Conservation (phyloP, 2,888 invertebrate species). For the Agonopterix arenella region DNA sequence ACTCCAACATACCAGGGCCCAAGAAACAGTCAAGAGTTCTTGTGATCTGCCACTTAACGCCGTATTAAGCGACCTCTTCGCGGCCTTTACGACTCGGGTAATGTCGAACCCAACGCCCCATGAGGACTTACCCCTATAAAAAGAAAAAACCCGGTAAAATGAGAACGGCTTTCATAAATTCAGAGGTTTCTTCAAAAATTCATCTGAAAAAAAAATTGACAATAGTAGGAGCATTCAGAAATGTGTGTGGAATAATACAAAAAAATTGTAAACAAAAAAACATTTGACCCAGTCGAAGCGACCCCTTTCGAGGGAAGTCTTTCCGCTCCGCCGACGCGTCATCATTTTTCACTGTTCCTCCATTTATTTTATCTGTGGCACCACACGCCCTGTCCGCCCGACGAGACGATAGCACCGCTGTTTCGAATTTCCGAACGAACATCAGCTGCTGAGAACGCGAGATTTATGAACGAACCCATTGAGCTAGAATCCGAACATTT, state of each 20-base stretch:
- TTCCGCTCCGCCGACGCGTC: slow-evolving; percentile 64
- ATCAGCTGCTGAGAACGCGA: slow-evolving; percentile 70
- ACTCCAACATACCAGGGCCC: not conserved
- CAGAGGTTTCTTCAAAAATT: slow-evolving; percentile 1
- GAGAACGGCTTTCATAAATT: slow-evolving; percentile 1
- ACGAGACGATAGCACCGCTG: slow-evolving; percentile 49
- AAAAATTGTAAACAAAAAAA: slow-evolving; percentile 18
- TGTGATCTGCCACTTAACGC: slow-evolving; percentile 41
- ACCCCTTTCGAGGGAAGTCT: slow-evolving; percentile 57
- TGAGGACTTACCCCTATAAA: slow-evolving; percentile 9
- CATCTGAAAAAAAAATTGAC: not conserved
- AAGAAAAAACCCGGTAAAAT: slow-evolving; percentile 6
- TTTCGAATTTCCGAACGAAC: slow-evolving; percentile 60
- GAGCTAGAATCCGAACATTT: slow-evolving; percentile 61
- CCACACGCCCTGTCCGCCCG: slow-evolving; percentile 57
- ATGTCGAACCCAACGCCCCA: slow-evolving; percentile 25
- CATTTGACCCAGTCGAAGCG: slow-evolving; percentile 50
- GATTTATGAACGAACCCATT: slow-evolving; percentile 68
- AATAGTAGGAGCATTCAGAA: too few relatives aligned
- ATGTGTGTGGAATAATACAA: not conserved
- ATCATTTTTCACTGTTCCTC: slow-evolving; percentile 73
- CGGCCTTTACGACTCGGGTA: slow-evolving; percentile 45
- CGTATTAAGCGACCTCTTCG: slow-evolving; percentile 46
- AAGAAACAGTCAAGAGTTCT: slow-evolving; percentile 13
- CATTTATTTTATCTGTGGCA: slow-evolving; percentile 74